These are phyloP conservation scores for Sphaeramia orbicularis DNA, from an alignment of 2,797 vertebrate genomes.

Conservation along the genomic window DNA sequence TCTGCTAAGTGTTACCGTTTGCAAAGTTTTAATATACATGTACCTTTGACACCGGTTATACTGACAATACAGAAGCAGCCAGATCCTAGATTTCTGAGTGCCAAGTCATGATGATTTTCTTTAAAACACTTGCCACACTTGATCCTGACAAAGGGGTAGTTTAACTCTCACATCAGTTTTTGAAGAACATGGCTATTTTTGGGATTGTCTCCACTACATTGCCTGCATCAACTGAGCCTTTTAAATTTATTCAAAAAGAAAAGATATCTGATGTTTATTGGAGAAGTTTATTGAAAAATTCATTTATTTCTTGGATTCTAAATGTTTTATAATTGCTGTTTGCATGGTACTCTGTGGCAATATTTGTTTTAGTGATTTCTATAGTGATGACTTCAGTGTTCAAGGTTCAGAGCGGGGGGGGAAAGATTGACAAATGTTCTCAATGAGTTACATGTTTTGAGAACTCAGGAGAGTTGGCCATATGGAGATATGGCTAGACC, in stretches of 20 bases:
- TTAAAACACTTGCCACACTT: conserved; percentile 47
- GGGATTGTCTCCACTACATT: conserved; percentile 74
- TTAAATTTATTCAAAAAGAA: conserved; percentile 70
- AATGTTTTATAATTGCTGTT: conserved; percentile 85
- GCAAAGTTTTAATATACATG: conserved; percentile 43
- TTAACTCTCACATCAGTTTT: conserved; percentile 52
- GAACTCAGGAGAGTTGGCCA: conserved; percentile 36
- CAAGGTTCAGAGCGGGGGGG: conserved; percentile 50
- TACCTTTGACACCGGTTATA: conserved; percentile 59
- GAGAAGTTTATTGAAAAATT: conserved; percentile 73
- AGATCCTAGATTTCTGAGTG: conserved; percentile 49
- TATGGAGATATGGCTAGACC: conserved; percentile 42
- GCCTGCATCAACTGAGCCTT: conserved; percentile 89
- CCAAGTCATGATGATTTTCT: conserved; percentile 54
- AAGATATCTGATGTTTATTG: conserved; percentile 72
- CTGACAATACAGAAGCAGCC: conserved; percentile 51
- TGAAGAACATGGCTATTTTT: conserved; percentile 60
- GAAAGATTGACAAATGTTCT: conserved; percentile 40
- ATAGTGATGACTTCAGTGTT: conserved; percentile 78
- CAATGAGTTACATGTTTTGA: conserved; percentile 23
- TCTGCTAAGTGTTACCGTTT: conserved; percentile 37
- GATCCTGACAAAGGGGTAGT: conserved; percentile 39
- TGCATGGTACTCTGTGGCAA: conserved; percentile 85
- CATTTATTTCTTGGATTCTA: conserved; percentile 79
- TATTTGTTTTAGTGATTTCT: conserved; percentile 85